Evolutionary conservation across 2,888 invertebrate genomes (phyloP).

Genomic region (Volucella inanis): DNA sequence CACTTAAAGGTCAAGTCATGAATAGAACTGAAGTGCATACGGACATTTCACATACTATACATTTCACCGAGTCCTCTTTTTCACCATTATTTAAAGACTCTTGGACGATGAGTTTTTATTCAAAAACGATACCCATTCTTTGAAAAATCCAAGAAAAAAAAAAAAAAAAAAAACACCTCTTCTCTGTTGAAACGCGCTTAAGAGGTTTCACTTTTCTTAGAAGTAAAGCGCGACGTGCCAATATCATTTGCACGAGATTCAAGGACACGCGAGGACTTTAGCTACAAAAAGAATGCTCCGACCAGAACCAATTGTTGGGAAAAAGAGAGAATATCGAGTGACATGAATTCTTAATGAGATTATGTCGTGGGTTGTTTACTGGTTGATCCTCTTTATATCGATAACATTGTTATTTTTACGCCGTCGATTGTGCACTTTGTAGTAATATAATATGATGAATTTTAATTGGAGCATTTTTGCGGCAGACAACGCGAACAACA

Average conservation of each 20-base stretch:
- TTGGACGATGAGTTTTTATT: too few species aligned
- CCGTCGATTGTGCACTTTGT: conserved; percentile 29
- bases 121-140: too few species aligned
- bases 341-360: conserved; percentile 36
- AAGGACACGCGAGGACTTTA: not conserved
- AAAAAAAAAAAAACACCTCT: too few species aligned
- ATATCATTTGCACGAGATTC: conserved; percentile 1
- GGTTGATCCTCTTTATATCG: conserved; percentile 32
- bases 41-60: too few species aligned
- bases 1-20: too few species aligned
- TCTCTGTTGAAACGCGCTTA: not conserved
- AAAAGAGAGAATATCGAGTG: conserved; percentile 18
- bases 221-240: not conserved
- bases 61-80: too few species aligned
- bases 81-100: too few species aligned
- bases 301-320: not conserved
- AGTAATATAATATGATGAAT: not conserved
- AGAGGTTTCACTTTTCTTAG: not conserved
- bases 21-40: too few species aligned
- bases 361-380: conserved; percentile 31
- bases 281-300: not conserved
- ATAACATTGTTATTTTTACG: conserved; percentile 25
- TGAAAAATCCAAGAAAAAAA: too few species aligned
- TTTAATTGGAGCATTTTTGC: conserved; percentile 15
- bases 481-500: not conserved